phyloP scores from a whole-genome alignment of 2,113 vertebrate genomes.

The Nannobrachium achirus region DNA sequence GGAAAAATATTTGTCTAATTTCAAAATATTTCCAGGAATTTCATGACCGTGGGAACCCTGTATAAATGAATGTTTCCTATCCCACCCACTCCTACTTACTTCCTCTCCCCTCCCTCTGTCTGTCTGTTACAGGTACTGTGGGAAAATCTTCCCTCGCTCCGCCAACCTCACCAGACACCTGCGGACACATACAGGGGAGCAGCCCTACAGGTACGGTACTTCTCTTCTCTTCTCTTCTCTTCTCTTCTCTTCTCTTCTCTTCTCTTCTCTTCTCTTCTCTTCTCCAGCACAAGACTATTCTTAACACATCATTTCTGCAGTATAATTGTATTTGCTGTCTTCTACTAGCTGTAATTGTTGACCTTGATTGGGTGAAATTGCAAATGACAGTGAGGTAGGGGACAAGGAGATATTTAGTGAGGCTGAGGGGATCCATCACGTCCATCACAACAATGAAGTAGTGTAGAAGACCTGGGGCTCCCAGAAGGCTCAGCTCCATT shows the following conservation, averaged over 20 bases:
- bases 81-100: not conserved
- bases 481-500: slow-evolving; percentile 24
- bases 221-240: not conserved
- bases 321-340: too few relatives aligned
- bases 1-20: too few relatives aligned
- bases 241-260: not conserved
- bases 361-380: too few relatives aligned
- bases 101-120: not conserved
- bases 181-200: slow-evolving; percentile 97
- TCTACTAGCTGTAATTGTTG: too few relatives aligned
- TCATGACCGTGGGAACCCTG: too few relatives aligned
- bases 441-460: too few relatives aligned
- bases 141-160: slow-evolving; percentile 98
- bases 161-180: slow-evolving; percentile 98
- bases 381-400: slow-evolving; percentile 22
- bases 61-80: not conserved
- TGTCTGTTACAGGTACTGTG: slow-evolving; percentile 89
- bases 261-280: not conserved
- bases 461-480: slow-evolving; percentile 9
- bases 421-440: too few relatives aligned
- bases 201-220: slow-evolving; percentile 91
- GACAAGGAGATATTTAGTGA: too few relatives aligned
- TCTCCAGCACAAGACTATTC: slow-evolving; percentile 21
- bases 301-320: slow-evolving; percentile 14
- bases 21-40: too few relatives aligned